A percentile compares a stretch with the other conserved stretches of the same genome.
Evolutionary conservation across 2,797 vertebrate species (phyloP).

Genomic region (Pipistrellus pipistrellus): DNA sequence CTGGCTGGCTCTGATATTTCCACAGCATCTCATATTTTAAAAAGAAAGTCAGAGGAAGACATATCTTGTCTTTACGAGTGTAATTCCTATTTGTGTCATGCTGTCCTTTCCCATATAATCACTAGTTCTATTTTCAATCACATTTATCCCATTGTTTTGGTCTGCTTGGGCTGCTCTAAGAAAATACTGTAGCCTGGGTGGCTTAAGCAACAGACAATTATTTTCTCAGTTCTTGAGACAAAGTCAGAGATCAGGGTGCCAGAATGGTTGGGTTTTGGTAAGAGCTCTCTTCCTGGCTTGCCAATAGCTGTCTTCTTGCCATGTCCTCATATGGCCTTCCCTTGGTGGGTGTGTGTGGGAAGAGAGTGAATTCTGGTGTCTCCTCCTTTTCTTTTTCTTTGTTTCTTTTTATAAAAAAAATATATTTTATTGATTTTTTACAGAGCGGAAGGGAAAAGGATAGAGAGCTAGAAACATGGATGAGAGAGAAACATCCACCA

Average conservation of each 20-base stretch:
- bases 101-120: not conserved
- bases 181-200: not conserved
- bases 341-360: not conserved
- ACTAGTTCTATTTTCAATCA: not conserved
- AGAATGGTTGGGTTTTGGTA: not conserved
- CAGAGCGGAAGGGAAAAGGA: no score
- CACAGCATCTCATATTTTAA: not conserved
- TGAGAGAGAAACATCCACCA: no score
- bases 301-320: not conserved
- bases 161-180: not conserved
- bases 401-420: no score
- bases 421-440: no score
- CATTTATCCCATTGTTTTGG: constrained; percentile 2
- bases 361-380: not conserved
- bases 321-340: not conserved
- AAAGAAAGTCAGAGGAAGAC: not conserved
- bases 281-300: not conserved
- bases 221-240: constrained; percentile 4
- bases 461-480: no score
- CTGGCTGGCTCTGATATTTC: not conserved
- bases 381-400: not conserved
- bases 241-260: not conserved
- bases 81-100: not conserved
- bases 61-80: not conserved
- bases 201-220: not conserved